A percentile compares a stretch with the other conserved stretches of the same genome.
phyloP scores from a whole-genome alignment of 2,888 invertebrate species.

The Julus scanicus region DNA sequence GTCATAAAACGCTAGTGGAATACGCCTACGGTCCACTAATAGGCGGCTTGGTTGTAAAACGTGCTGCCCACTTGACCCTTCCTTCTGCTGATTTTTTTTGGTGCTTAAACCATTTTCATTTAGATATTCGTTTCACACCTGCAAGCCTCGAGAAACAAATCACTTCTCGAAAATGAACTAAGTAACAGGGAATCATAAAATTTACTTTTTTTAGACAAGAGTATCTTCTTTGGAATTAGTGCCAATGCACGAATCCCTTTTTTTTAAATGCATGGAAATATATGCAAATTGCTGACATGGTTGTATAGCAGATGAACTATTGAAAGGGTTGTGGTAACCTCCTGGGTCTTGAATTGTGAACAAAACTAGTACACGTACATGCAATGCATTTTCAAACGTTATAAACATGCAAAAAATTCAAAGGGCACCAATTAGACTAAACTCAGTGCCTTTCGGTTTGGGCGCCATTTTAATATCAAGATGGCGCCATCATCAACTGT shows the following conservation, averaged over 20 bases:
- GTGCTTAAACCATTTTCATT: neutral
- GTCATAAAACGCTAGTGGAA: conserved; percentile 13
- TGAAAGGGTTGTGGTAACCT: too few relatives aligned
- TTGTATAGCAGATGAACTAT: neutral
- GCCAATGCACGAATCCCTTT: neutral
- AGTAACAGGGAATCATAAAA: conserved; percentile 19
- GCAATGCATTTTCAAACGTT: too few relatives aligned
- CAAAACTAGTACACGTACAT: too few relatives aligned
- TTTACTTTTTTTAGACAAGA: neutral
- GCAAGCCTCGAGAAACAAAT: conserved; percentile 13
- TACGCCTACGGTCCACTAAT: conserved; percentile 14
- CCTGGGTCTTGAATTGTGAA: too few relatives aligned
- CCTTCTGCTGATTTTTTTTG: neutral
- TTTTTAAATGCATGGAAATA: neutral
- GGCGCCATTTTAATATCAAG: too few relatives aligned
- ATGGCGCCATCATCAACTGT: too few relatives aligned
- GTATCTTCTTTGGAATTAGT: neutral
- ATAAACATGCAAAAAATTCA: too few relatives aligned
- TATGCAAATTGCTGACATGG: neutral
- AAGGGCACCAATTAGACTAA: too few relatives aligned
- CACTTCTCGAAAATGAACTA: conserved; percentile 17
- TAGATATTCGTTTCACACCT: conserved; percentile 36
- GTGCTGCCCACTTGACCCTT: neutral
- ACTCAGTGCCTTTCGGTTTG: too few relatives aligned
- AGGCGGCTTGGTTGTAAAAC: conserved; percentile 8